Evolutionary conservation across 2,888 invertebrate species (phyloP).

Genomic region (Coronaproctus castanopsis): DNA sequence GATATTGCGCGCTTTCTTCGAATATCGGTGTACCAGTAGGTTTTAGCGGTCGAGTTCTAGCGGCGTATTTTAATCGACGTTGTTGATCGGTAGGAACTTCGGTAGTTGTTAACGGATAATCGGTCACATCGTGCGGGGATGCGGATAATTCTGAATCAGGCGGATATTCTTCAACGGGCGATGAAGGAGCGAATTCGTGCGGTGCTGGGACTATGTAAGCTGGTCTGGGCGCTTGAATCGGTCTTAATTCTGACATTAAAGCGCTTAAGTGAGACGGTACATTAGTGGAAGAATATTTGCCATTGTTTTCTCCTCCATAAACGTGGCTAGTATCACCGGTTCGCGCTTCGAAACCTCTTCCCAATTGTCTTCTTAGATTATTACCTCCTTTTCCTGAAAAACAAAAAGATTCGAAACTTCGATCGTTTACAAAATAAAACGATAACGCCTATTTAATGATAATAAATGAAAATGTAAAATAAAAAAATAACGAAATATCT

Average conservation of each 20-base stretch:
- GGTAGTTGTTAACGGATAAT: conserved; percentile 8
- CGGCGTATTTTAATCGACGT: conserved; percentile 5
- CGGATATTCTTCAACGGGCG: conserved; percentile 3
- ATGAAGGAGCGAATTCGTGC: not conserved
- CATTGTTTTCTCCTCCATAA: conserved; percentile 12
- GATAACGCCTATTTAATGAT: too few species aligned
- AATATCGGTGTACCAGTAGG: conserved; percentile 11
- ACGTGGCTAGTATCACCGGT: conserved; percentile 7
- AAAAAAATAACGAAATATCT: too few species aligned
- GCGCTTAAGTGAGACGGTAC: conserved; percentile 14
- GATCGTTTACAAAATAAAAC: too few species aligned
- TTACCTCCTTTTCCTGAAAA: conserved; percentile 12
- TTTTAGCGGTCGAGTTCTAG: conserved; percentile 7
- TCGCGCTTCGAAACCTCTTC: conserved; percentile 2
- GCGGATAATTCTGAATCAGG: conserved; percentile 5
- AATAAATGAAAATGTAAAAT: too few species aligned
- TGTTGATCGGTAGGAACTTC: conserved; percentile 14
- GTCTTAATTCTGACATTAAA: conserved; percentile 16
- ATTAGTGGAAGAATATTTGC: conserved; percentile 1
- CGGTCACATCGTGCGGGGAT: conserved; percentile 8
- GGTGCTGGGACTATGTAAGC: conserved; percentile 1
- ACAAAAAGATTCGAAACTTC: conserved; percentile 6
- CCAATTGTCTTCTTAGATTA: conserved; percentile 14
- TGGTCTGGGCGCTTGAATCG: conserved; percentile 8
- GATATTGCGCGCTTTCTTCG: conserved; percentile 9